phyloP scores from a whole-genome alignment of 2,113 vertebrate genomes.

The Excalfactoria chinensis region DNA sequence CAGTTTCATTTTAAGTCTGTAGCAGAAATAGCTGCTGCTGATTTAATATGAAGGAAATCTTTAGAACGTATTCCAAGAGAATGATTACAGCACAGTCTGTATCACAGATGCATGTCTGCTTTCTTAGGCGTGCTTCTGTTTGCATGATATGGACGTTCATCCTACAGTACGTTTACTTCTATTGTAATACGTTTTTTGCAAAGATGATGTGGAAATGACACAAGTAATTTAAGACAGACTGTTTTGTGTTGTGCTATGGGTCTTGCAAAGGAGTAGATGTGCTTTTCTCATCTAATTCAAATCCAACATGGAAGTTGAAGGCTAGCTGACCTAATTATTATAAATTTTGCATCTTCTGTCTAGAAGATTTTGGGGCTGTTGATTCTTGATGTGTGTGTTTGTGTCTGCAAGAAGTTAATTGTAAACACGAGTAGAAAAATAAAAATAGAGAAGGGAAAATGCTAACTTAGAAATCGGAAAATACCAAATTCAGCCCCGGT shows the following conservation, averaged over 20 bases:
- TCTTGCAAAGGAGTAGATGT: neutral
- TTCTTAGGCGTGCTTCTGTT: neutral
- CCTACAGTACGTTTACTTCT: neutral
- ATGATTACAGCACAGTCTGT: neutral
- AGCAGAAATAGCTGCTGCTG: neutral
- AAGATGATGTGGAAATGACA: neutral
- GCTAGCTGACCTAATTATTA: neutral
- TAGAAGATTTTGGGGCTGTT: neutral
- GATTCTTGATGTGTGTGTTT: neutral
- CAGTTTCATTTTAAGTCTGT: neutral
- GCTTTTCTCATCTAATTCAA: neutral
- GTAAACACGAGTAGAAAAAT: neutral
- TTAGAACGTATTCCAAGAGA: fast-evolving
- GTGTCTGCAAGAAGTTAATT: neutral
- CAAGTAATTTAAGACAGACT: neutral
- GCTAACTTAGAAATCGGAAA: neutral
- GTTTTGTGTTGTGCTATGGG: neutral
- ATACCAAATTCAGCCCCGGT: neutral
- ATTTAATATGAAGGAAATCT: neutral
- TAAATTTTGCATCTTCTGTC: neutral
- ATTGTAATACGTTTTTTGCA: neutral
- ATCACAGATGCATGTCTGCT: neutral
- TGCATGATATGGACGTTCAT: fast-evolving
- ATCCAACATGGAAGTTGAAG: neutral
- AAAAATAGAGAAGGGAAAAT: neutral